phyloP scores from a whole-genome alignment of 2,797 vertebrate species.

The Argya squamiceps region DNA sequence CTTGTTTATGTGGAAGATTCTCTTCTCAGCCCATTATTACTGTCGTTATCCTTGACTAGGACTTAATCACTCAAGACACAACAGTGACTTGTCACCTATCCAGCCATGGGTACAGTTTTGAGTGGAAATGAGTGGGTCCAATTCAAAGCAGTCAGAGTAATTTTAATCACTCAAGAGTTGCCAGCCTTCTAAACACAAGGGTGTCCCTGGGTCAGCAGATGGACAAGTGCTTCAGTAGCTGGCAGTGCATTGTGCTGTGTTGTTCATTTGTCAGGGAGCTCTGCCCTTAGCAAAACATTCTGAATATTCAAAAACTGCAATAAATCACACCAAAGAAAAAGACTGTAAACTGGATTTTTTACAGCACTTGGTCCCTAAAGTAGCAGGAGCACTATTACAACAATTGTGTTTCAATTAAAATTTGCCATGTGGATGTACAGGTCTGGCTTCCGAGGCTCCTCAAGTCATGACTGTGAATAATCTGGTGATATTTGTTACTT shows the following conservation, averaged over 20 bases:
- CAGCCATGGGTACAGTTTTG: not conserved
- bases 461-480: not conserved
- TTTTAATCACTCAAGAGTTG: not conserved
- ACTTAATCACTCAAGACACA: conserved; percentile 24
- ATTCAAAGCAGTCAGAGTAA: not conserved
- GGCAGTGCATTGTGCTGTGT: not conserved
- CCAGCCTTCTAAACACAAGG: not conserved
- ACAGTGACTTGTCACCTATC: not conserved
- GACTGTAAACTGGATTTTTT: not conserved
- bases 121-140: not conserved
- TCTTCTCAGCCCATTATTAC: conserved; percentile 1
- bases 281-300: not conserved
- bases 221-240: not conserved
- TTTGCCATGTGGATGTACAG: not conserved
- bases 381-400: not conserved
- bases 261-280: not conserved
- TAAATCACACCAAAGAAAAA: not conserved
- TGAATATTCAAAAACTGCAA: not conserved
- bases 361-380: not conserved
- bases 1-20: not conserved
- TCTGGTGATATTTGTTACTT: not conserved
- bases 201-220: not conserved
- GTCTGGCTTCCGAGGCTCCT: not conserved
- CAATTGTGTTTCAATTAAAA: not conserved
- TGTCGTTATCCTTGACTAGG: not conserved